A percentile compares a stretch with the other conserved stretches of the same genome.
Conservation (phyloP, 2,888 invertebrate species). For the Mimas tiliae region DNA sequence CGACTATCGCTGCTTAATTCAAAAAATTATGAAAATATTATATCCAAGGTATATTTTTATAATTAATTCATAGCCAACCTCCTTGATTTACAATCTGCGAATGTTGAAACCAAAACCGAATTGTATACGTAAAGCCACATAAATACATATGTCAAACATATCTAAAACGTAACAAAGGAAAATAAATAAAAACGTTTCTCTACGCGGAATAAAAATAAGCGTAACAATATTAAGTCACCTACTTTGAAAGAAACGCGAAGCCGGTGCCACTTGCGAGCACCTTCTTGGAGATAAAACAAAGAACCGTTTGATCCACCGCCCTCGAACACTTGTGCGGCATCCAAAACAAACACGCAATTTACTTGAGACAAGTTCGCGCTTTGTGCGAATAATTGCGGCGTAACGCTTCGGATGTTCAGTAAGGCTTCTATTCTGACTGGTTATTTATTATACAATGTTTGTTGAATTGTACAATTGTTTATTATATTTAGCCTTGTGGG, state of each 20-base stretch:
- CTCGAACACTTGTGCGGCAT: conserved; percentile 58
- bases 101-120: not conserved
- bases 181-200: conserved; percentile 26
- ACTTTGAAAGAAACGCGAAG: conserved; percentile 46
- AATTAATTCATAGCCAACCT: not conserved
- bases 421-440: conserved; percentile 45
- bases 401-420: conserved; percentile 35
- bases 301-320: conserved; percentile 68
- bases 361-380: conserved; percentile 66
- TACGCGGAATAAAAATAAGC: conserved; percentile 42
- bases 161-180: conserved; percentile 42
- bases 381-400: conserved; percentile 66
- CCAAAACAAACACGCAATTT: conserved; percentile 58
- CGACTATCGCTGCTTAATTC: no score
- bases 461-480: not conserved
- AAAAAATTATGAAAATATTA: no score
- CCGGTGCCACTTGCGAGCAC: conserved; percentile 44
- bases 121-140: conserved; percentile 9
- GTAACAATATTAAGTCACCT: conserved; percentile 50
- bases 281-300: conserved; percentile 70
- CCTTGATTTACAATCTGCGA: not conserved
- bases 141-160: conserved; percentile 23
- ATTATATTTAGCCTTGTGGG: not conserved
- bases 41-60: no score
- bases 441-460: conserved; percentile 38